Evolutionary conservation across 2,797 vertebrate species (phyloP), one percentile per base, ranked within the genome.

Genomic region (Crenuchus spilurus): DNA sequence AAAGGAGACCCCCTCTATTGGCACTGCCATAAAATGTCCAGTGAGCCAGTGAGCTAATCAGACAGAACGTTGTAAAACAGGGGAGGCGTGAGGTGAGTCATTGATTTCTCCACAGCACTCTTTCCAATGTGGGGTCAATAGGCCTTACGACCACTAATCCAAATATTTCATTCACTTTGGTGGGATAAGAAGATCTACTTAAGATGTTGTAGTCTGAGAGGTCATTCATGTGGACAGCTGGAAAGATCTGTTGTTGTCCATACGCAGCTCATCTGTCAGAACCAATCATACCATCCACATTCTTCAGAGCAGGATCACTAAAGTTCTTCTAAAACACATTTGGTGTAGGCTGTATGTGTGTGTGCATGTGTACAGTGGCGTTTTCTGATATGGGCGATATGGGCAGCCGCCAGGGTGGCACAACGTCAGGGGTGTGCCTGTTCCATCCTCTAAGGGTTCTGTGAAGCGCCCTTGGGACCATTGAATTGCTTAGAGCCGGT

Each of bases 81-180:
- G 2, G 6, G 3, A 4, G 44, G 28, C 13, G 14, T 16, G 6
- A 28, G 16, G 0, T 28, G 22, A 9, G 7, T 18, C 70, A 72
- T 30, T 20, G 16, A 51, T 72, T 61, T 49, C 46, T 54, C 1
- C 10, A 20, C 5, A 7, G 5, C 16, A 4, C 13, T 31, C 5
- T 13, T 30, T 16, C 26, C 26, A 30, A 2, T 55, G 24, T 16
- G n/a, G 39, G 60, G 63, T 51, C 18, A 49, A 22, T 14, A 31
- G 62, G 41, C 24, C 63, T 26, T 66, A 66, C 6, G 31, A 2
- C 18, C 46, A 67, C 3, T 67, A 52, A 52, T 52, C 46, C 10
- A 3, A 20, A 24, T 18, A 37, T 35, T 52, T 14, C 31, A 51
- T n/a, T 30, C 6, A 48, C n/a, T 33, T 13, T 6, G 9, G 42